Conservation (phyloP, 2,888 invertebrate genomes). For the Nephrotoma appendiculata region DNA sequence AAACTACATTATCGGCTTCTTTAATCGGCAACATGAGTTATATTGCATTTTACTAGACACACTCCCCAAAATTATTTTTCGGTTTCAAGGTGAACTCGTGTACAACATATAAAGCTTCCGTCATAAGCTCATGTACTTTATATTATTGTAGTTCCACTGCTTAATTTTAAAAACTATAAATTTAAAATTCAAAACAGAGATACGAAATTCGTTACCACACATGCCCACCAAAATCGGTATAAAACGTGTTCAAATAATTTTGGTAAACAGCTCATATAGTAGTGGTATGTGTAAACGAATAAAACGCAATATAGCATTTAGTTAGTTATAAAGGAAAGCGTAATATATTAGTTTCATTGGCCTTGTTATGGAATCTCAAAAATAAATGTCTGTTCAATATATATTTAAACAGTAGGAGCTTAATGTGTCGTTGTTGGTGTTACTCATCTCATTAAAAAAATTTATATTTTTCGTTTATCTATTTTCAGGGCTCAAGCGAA, state of each 20-base stretch:
- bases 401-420: not conserved
- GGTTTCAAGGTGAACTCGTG: not conserved
- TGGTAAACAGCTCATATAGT: not conserved
- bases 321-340: not conserved
- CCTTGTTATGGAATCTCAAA: not conserved
- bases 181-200: not conserved
- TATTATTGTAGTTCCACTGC: not conserved
- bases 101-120: not conserved
- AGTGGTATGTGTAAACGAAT: not conserved
- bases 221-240: not conserved
- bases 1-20: not conserved
- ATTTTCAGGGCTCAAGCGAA: constrained; percentile 31
- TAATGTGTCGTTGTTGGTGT: not conserved
- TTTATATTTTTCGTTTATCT: not conserved
- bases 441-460: not conserved
- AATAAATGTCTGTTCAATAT: not conserved
- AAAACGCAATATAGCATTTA: not conserved
- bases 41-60: not conserved
- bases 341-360: not conserved
- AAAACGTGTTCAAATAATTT: not conserved
- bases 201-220: not conserved
- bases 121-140: too few relatives aligned
- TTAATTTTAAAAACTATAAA: not conserved
- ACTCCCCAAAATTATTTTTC: not conserved
- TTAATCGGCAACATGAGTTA: not conserved